Conservation (phyloP, 1,140 invertebrate species). For the Hycleus cichorii region DNA sequence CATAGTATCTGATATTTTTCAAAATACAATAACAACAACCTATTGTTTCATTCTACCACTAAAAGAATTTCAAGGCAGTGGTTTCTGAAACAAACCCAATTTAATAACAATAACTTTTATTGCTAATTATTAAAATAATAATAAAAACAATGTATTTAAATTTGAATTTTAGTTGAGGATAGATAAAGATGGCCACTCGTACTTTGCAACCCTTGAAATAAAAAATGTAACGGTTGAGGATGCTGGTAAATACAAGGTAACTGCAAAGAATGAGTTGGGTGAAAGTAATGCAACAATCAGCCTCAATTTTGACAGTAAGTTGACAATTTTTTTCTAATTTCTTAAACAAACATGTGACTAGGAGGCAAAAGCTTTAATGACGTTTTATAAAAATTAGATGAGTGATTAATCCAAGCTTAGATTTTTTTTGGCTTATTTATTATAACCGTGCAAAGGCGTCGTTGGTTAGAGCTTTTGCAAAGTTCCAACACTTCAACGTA, state of each 20-base stretch:
- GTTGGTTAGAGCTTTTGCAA: no score
- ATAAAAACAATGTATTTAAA: neutral
- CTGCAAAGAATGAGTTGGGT: slow-evolving; percentile 91
- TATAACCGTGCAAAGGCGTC: no score
- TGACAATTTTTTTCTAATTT: slow-evolving; percentile 21
- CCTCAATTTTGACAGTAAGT: slow-evolving; percentile 97
- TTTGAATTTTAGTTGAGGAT: slow-evolving; percentile 64
- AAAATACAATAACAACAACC: slow-evolving; percentile 1
- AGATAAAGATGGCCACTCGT: slow-evolving; percentile 86
- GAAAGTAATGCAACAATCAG: slow-evolving; percentile 95
- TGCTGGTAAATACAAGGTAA: slow-evolving; percentile 95
- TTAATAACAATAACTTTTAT: neutral
- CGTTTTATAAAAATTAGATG: neutral
- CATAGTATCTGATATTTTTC: slow-evolving; percentile 20
- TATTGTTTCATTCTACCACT: slow-evolving; percentile 5
- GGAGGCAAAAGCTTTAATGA: neutral
- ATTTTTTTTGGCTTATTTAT: no score
- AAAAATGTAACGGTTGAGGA: slow-evolving; percentile 92
- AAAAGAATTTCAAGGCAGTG: slow-evolving; percentile 13
- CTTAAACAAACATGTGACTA: slow-evolving; percentile 2
- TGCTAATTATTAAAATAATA: neutral
- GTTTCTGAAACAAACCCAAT: slow-evolving; percentile 3
- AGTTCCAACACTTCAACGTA: no score
- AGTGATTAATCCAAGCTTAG: neutral
- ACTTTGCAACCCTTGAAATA: slow-evolving; percentile 86